Evolutionary conservation across 1,140 invertebrate species (phyloP).

Genomic region (Zelostemma sp.): DNA sequence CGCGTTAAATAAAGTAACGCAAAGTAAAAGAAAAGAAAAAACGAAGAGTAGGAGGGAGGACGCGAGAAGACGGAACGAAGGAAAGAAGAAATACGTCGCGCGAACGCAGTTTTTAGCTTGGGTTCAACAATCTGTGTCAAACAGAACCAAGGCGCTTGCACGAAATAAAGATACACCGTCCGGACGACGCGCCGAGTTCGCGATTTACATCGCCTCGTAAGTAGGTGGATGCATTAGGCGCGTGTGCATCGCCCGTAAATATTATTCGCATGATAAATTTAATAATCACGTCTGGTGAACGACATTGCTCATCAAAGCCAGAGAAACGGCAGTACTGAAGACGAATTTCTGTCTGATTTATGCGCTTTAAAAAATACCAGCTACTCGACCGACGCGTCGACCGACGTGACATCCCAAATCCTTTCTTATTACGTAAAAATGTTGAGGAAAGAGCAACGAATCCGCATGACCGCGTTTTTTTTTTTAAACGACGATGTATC

Average conservation of each 20-base stretch:
- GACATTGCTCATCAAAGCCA: too few relatives aligned
- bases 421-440: too few relatives aligned
- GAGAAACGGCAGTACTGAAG: too few relatives aligned
- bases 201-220: slow-evolving; percentile 6
- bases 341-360: too few relatives aligned
- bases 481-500: too few relatives aligned
- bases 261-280: slow-evolving; percentile 8
- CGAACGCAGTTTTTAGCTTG: slow-evolving; percentile 34
- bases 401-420: too few relatives aligned
- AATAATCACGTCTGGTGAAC: background rate
- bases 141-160: slow-evolving; percentile 7
- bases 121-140: slow-evolving; percentile 57
- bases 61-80: slow-evolving; percentile 12
- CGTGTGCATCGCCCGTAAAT: slow-evolving; percentile 6
- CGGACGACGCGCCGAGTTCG: slow-evolving; percentile 1
- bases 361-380: too few relatives aligned
- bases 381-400: too few relatives aligned
- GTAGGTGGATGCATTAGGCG: slow-evolving; percentile 8
- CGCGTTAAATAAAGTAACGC: slow-evolving; percentile 5
- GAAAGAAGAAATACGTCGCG: background rate
- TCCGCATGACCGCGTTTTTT: too few relatives aligned
- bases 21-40: slow-evolving; percentile 6
- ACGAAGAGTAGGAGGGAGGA: slow-evolving; percentile 2
- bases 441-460: too few relatives aligned
- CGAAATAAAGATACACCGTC: slow-evolving; percentile 9